A percentile compares a stretch with the other conserved stretches of the same genome.
phyloP scores from a whole-genome alignment of 1,140 invertebrate genomes.

The Grapholita molesta region DNA sequence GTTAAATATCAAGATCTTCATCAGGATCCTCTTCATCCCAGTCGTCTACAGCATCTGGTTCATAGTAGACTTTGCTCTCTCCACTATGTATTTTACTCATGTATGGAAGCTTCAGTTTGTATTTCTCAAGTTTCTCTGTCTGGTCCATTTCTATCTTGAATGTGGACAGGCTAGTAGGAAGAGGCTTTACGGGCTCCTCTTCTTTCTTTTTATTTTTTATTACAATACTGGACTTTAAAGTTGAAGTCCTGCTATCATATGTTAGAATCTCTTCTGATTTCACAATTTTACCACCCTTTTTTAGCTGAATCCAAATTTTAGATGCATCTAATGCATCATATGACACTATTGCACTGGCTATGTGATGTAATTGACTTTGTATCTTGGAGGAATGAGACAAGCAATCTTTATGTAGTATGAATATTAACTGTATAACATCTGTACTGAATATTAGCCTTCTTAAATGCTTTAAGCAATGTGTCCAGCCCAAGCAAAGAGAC shows the following conservation, averaged over 20 bases:
- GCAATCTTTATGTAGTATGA: conserved; percentile 76
- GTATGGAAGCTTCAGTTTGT: conserved; percentile 79
- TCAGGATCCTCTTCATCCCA: conserved; percentile 83
- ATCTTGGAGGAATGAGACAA: conserved; percentile 59
- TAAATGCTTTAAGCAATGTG: conserved; percentile 43
- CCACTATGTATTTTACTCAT: conserved; percentile 73
- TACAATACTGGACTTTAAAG: conserved; percentile 61
- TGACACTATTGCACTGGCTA: conserved; percentile 68
- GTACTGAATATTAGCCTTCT: conserved; percentile 35
- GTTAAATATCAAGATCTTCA: conserved; percentile 81
- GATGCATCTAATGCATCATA: conserved; percentile 44
- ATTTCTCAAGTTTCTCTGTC: conserved; percentile 75
- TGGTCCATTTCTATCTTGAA: conserved; percentile 80
- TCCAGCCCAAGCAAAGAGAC: conserved; percentile 55
- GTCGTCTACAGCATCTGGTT: conserved; percentile 79
- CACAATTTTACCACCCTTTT: conserved; percentile 73
- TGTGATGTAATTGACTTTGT: conserved; percentile 66
- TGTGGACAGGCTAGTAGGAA: conserved; percentile 74
- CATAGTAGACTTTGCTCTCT: conserved; percentile 76
- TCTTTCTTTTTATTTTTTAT: conserved; percentile 56
- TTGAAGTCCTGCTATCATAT: conserved; percentile 45
- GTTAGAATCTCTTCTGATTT: conserved; percentile 70
- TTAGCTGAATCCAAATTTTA: conserved; percentile 61
- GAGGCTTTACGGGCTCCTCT: conserved; percentile 49
- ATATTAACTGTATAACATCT: conserved; percentile 65